These are phyloP conservation scores for Hypena proboscidalis DNA, from an alignment of 2,888 invertebrate genomes.

Conservation along the genomic window DNA sequence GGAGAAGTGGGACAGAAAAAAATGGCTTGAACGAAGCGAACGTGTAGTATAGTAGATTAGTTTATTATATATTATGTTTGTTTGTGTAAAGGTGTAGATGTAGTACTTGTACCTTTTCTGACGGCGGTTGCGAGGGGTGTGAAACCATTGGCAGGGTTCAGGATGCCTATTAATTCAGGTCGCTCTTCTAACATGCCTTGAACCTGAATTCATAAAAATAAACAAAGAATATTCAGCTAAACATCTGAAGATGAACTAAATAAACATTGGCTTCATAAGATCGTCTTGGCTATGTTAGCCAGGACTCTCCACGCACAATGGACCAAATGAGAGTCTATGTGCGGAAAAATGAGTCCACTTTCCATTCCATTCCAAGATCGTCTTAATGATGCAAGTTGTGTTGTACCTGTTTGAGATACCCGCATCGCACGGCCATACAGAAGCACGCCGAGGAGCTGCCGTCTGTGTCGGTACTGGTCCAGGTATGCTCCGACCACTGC, in stretches of 20 bases:
- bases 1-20: too few relatives aligned
- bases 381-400: background rate
- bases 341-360: too few relatives aligned
- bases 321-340: too few relatives aligned
- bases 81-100: slow-evolving; percentile 18
- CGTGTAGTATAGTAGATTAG: too few relatives aligned
- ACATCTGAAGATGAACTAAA: too few relatives aligned
- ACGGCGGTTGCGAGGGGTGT: slow-evolving; percentile 84
- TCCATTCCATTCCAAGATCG: too few relatives aligned
- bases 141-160: slow-evolving; percentile 74
- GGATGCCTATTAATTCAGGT: slow-evolving; percentile 72
- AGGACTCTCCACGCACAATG: too few relatives aligned
- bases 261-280: too few relatives aligned
- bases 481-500: slow-evolving; percentile 64
- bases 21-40: too few relatives aligned
- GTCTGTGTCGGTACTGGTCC: slow-evolving; percentile 67
- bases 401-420: slow-evolving; percentile 70
- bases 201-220: slow-evolving; percentile 49
- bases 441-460: slow-evolving; percentile 72
- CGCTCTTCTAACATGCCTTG: slow-evolving; percentile 75
- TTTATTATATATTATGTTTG: too few relatives aligned
- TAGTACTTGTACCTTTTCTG: slow-evolving; percentile 60
- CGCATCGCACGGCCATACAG: slow-evolving; percentile 76
- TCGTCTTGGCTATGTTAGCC: too few relatives aligned
- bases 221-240: too few relatives aligned